Base-by-base conservation (phyloP, 1,140 invertebrate species). In the Sarcophaga peregrina region DNA sequence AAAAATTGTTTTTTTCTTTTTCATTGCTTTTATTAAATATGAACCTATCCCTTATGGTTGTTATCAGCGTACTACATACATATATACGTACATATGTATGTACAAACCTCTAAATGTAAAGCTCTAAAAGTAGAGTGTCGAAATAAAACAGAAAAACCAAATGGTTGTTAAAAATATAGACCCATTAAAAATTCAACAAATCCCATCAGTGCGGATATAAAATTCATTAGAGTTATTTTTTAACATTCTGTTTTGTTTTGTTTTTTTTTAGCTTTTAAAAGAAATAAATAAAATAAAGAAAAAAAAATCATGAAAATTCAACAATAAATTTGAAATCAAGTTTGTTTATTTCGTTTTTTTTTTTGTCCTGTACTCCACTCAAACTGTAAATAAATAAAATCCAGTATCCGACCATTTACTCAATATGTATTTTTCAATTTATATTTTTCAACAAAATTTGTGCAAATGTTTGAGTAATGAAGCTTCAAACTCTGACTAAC, bases 151-250 rank as follows among this genome's bases (percentile, higher is more conserved):
- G 3, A 54, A 10, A 13, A 54, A 54, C 37, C 73, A 75, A 15
- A 75, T 75, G 73, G 73, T 75, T 46, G 73, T 45, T 75, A 75
- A 75, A 75, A 75, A 75, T 75, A 46, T 75, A 75, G 37, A 45
- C 8, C 73, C 73, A 75, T 75, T 75, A 74, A 76, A 76, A 76
- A 76, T 48, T 76, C 45, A 76, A 47, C 45, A 76, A 76, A 76
- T 76, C 46, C 74, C 73, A 75, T 75, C 73, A 75, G 73, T 74
- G 74, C n/a, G 47, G 46, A 48, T 76, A 76, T 47, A 76, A 48
- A 48, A 48, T 76, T 76, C 74, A 76, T 76, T 76, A 76, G 74
- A 76, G 45, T 48, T 76, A 46, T 47, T 46, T 75, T 75, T 75
- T 46, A n/a, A 58, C n/a, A n/a, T 37, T 37, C 25, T 37, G 25